Evolutionary conservation across 1,140 invertebrate species (phyloP), one percentile per base, ranked within the genome.

Genomic region (Acromyrmex echinatior): DNA sequence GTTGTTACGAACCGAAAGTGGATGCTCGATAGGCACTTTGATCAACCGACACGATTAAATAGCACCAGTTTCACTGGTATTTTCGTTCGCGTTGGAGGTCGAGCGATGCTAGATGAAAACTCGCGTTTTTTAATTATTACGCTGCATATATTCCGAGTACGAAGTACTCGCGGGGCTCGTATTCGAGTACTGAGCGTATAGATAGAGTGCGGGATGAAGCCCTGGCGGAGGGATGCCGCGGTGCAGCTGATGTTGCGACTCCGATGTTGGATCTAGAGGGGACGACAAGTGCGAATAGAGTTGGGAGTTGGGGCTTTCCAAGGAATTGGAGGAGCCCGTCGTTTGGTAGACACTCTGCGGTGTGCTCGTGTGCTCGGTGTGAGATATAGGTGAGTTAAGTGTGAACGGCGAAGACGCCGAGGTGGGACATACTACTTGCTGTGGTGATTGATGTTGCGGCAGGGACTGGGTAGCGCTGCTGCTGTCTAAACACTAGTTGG

Each of bases 401-500:
- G 92, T 92, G 87, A 91, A 94, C 87, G 94, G 90, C 91, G 94
- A 89, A 16, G 90, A 79, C 81, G 92, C 87, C 88, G 92, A 79
- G 71, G 91, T 90, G 74, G 90, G 86, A 87, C 87, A 89, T 86
- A 86, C 90, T 92, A 92, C 87, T 90, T 87, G 90, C 86, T 90
- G 92, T 49, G 88, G 85, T 81, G 92, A 87, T 60, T 94, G 93
- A 45, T 91, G 91, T 81, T 91, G 88, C 92, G 93, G 90, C 91
- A 92, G 90, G 87, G 92, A 87, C 86, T 91, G 90, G 60, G 92
- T 90, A 86, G 88, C 92, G 87, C 89, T 87, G 90, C 89, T 89
- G 77, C 65, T 92, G 82, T 94, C 92, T 92, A 93, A 94, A 93
- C 95, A 95, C 95, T 95, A 95, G 95, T 95, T 95, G 87, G 95